Percentiles rank a stretch among this genome's conserved stretches.
Conservation (phyloP, 2,888 invertebrate species). For the Hirtodrosophila confusa region DNA sequence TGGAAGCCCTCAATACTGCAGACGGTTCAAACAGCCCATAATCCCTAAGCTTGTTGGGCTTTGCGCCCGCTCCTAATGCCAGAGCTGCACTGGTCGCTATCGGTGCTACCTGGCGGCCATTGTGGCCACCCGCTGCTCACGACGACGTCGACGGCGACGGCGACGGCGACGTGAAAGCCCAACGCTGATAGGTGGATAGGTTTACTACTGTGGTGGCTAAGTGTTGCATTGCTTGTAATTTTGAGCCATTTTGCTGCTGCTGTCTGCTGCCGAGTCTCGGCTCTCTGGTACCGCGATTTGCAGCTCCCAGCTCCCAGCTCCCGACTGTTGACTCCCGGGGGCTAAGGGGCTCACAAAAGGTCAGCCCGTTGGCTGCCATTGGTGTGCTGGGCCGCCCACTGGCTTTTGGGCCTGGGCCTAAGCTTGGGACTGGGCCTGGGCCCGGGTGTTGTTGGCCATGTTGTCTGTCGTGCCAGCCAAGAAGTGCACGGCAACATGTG, state of each 20-base stretch:
- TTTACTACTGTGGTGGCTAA: slow-evolving; percentile 40
- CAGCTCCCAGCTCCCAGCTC: too few species aligned
- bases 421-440: too few species aligned
- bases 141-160: slow-evolving; percentile 37
- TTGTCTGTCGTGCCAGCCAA: slow-evolving; percentile 63
- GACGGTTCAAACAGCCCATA: too few species aligned
- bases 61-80: not conserved
- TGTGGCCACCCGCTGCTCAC: slow-evolving; percentile 73
- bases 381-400: slow-evolving; percentile 38
- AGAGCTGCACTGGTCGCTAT: not conserved
- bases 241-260: slow-evolving; percentile 63
- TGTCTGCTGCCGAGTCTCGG: not conserved
- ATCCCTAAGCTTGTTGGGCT: not conserved
- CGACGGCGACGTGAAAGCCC: slow-evolving; percentile 17
- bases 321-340: not conserved
- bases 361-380: slow-evolving; percentile 49
- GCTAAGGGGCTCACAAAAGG: slow-evolving; percentile 53
- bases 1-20: too few species aligned
- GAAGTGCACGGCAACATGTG: slow-evolving; percentile 74
- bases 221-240: slow-evolving; percentile 73
- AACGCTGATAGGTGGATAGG: slow-evolving; percentile 61
- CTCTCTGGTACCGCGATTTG: too few species aligned
- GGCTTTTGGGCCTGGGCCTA: slow-evolving; percentile 9
- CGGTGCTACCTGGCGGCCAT: slow-evolving; percentile 57
- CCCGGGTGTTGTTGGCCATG: slow-evolving; percentile 40